Evolutionary conservation across 2,888 invertebrate genomes (phyloP).

Genomic region (Priocnemis perturbator): DNA sequence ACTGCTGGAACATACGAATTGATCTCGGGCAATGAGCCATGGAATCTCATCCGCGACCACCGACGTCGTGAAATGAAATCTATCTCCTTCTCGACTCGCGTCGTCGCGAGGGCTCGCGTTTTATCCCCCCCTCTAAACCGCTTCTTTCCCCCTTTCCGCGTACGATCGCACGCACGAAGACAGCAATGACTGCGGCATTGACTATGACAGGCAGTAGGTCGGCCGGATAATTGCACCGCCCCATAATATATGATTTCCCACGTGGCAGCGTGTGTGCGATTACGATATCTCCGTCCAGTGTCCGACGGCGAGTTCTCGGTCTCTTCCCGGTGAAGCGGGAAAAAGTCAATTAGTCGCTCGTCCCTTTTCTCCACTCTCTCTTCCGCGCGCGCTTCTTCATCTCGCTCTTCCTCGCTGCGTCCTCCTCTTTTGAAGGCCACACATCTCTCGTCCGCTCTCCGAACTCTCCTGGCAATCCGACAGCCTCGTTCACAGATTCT

Average conservation of each 20-base stretch:
- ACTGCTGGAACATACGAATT: constrained; percentile 29
- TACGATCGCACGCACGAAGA: background rate
- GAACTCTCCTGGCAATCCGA: background rate
- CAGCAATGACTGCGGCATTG: background rate
- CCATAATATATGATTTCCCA: constrained; percentile 52
- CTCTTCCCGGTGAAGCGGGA: constrained; percentile 3
- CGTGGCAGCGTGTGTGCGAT: constrained; percentile 42
- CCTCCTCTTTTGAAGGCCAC: background rate
- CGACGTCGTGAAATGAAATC: constrained; percentile 25
- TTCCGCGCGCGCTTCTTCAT: background rate
- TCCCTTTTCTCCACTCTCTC: background rate
- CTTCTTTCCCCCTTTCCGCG: constrained; percentile 13
- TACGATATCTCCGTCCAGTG: constrained; percentile 10
- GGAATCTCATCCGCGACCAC: constrained; percentile 20
- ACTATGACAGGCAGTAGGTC: constrained; percentile 14
- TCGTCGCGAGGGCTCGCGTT: constrained; percentile 10
- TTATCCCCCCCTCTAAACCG: background rate
- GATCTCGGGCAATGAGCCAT: constrained; percentile 29
- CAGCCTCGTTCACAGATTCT: constrained; percentile 21
- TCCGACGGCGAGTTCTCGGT: constrained; percentile 17
- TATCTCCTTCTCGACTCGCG: constrained; percentile 24
- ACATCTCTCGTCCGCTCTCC: background rate
- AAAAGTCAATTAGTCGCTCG: constrained; percentile 1
- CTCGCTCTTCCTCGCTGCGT: background rate
- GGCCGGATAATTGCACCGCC: constrained; percentile 26